phyloP scores from a whole-genome alignment of 1,140 invertebrate genomes.

The Drosophila cardini region DNA sequence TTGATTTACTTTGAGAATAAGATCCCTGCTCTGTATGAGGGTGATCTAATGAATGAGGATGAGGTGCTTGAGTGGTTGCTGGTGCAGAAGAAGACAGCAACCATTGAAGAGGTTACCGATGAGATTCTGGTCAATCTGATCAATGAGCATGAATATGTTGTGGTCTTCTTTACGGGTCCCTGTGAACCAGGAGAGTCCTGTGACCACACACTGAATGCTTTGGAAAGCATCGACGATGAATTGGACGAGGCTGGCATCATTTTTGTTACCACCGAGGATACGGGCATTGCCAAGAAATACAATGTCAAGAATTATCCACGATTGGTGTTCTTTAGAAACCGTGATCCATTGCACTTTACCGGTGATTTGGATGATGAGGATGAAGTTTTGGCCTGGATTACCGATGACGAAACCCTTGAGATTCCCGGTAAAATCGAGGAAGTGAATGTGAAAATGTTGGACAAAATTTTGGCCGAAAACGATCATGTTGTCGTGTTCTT shows the following conservation, averaged over 20 bases:
- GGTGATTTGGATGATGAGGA: constrained; percentile 96
- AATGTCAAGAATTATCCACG: constrained; percentile 93
- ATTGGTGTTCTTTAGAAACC: constrained; percentile 96
- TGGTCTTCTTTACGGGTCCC: constrained; percentile 96
- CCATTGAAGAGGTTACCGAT: constrained; percentile 97
- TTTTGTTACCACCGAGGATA: constrained; percentile 96
- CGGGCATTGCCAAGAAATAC: constrained; percentile 92
- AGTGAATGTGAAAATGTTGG: constrained; percentile 95
- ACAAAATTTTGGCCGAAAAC: constrained; percentile 94
- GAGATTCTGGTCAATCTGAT: constrained; percentile 95
- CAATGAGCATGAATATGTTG: constrained; percentile 96
- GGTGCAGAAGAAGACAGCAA: constrained; percentile 95
- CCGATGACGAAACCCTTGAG: constrained; percentile 95
- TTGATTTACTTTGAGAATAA: constrained; percentile 96
- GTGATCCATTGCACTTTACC: constrained; percentile 89
- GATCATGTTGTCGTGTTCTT: constrained; percentile 96
- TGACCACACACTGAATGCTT: constrained; percentile 92
- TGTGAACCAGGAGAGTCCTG: constrained; percentile 95
- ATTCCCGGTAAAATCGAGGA: constrained; percentile 97
- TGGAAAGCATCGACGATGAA: constrained; percentile 97
- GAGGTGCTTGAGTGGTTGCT: constrained; percentile 96
- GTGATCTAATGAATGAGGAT: constrained; percentile 95
- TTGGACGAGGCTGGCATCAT: constrained; percentile 96
- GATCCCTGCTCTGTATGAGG: constrained; percentile 95
- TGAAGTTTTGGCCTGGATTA: constrained; percentile 95